A percentile compares a stretch with the other conserved stretches of the same genome.
These are phyloP conservation scores for Echinops telfairi DNA, from an alignment of 2,113 vertebrate genomes.

Conservation along the genomic window DNA sequence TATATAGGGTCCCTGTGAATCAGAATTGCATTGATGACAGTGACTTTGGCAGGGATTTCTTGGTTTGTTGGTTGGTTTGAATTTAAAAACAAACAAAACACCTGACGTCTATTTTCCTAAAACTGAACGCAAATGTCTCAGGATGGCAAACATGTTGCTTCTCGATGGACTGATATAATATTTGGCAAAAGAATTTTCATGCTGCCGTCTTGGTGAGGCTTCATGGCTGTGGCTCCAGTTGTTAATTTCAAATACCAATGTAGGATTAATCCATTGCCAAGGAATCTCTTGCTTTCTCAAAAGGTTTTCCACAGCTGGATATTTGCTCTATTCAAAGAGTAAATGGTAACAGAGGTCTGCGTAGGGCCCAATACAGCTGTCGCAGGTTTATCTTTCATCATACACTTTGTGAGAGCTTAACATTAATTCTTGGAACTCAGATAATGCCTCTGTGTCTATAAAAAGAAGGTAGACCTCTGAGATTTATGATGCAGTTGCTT, in stretches of 20 bases:
- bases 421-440: slow-evolving; percentile 81
- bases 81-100: too few species aligned
- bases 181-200: slow-evolving; percentile 40
- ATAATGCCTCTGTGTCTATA: slow-evolving; percentile 82
- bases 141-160: too few species aligned
- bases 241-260: slow-evolving; percentile 47
- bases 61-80: too few species aligned
- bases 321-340: slow-evolving; percentile 71
- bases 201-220: slow-evolving; percentile 39
- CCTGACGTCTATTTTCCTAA: too few species aligned
- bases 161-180: too few species aligned
- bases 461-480: slow-evolving; percentile 83
- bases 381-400: slow-evolving; percentile 76
- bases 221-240: slow-evolving; percentile 22
- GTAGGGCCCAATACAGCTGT: slow-evolving; percentile 74
- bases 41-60: too few species aligned
- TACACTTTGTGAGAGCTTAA: slow-evolving; percentile 83
- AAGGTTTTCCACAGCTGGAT: slow-evolving; percentile 56
- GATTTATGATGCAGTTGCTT: slow-evolving; percentile 85
- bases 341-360: slow-evolving; percentile 63
- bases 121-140: too few species aligned
- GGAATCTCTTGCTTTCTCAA: slow-evolving; percentile 56
- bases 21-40: too few species aligned
- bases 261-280: slow-evolving; percentile 24
- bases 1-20: too few species aligned